Evolutionary conservation across 2,113 vertebrate species (phyloP).

Genomic region (Cygnus atratus): DNA sequence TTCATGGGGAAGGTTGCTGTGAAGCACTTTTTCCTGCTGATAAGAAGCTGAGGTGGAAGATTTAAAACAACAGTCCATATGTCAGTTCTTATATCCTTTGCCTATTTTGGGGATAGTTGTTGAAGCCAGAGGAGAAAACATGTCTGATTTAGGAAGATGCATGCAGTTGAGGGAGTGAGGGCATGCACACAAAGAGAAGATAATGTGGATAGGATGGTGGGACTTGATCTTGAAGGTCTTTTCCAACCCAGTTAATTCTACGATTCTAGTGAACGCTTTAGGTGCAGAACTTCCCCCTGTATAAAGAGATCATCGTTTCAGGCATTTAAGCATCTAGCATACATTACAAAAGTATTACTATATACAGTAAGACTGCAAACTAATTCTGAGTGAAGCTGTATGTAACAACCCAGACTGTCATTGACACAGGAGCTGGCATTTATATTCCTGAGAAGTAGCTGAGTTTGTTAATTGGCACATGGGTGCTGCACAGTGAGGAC

Average conservation of each 20-base stretch:
- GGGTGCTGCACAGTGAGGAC: background rate
- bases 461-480: background rate
- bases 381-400: background rate
- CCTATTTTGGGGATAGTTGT: background rate
- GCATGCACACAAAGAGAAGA: background rate
- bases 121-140: background rate
- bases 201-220: background rate
- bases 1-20: background rate
- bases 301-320: background rate
- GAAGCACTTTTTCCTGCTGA: conserved; percentile 4
- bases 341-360: background rate
- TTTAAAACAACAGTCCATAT: background rate
- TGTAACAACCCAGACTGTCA: background rate
- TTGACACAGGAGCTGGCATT: background rate
- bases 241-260: background rate
- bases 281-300: background rate
- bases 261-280: background rate
- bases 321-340: background rate
- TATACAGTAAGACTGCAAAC: background rate
- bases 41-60: background rate
- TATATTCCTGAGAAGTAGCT: background rate
- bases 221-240: background rate
- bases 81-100: background rate
- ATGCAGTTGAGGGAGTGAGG: background rate
- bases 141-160: background rate